Conservation (phyloP, 2,113 vertebrate species). For the Varanus komodoensis region DNA sequence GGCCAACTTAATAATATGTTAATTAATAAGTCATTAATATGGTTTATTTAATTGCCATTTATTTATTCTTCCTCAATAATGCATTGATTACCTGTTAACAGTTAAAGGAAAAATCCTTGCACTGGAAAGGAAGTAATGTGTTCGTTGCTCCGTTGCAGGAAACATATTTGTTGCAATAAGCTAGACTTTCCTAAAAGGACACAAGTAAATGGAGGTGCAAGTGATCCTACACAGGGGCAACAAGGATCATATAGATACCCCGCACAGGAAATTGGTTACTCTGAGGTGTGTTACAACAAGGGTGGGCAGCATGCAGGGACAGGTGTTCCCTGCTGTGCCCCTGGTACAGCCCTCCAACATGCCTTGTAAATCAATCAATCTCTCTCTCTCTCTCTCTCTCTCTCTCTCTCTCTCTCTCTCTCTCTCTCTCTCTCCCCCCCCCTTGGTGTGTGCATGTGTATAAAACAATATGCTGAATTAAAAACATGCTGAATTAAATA, state of each 20-base stretch:
- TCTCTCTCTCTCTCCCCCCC: too few relatives aligned
- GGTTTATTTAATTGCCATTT: constrained; percentile 79
- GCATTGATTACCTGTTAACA: constrained; percentile 74
- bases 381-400: too few relatives aligned
- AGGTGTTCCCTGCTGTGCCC: too few relatives aligned
- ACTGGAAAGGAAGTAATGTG: constrained; percentile 34
- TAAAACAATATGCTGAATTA: too few relatives aligned
- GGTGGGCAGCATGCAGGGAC: too few relatives aligned
- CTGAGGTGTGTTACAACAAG: not conserved
- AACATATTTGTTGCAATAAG: not conserved
- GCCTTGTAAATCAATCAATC: too few relatives aligned
- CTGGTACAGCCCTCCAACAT: too few relatives aligned
- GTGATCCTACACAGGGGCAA: not conserved
- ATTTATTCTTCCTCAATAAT: constrained; percentile 83
- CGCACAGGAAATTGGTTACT: not conserved
- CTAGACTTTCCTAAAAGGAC: not conserved
- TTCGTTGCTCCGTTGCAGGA: rapidly evolving
- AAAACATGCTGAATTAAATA: too few relatives aligned
- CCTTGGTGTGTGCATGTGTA: too few relatives aligned
- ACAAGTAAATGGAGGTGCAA: not conserved
- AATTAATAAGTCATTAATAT: constrained; percentile 81
- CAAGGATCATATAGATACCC: not conserved
- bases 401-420: too few relatives aligned
- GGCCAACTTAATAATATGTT: constrained; percentile 77
- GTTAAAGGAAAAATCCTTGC: constrained; percentile 68